phyloP scores from a whole-genome alignment of 2,113 vertebrate species.

The Neofelis nebulosa region DNA sequence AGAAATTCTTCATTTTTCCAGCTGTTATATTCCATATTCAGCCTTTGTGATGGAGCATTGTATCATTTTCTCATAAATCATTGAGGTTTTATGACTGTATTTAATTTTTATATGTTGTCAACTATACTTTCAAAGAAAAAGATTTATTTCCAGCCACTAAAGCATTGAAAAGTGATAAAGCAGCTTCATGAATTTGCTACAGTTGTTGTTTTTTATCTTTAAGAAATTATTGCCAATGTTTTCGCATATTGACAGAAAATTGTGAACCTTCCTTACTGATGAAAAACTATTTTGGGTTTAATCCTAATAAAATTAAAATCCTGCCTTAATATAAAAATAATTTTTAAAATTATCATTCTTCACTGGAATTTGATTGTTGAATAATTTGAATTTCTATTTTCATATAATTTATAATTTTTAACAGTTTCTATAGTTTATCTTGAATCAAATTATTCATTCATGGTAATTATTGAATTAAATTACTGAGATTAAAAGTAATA shows the following conservation, averaged over 20 bases:
- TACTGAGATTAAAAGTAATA: background rate
- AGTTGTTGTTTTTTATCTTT: background rate
- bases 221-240: background rate
- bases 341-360: background rate
- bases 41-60: background rate
- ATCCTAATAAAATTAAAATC: slow-evolving; percentile 29
- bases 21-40: background rate
- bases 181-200: background rate
- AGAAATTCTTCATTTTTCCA: background rate
- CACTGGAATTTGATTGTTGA: background rate
- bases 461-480: background rate
- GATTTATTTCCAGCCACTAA: background rate
- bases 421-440: background rate
- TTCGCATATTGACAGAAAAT: background rate
- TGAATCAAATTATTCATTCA: background rate
- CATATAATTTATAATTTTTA: background rate
- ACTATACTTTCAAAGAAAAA: background rate
- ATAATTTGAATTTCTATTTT: background rate
- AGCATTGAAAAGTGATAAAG: background rate
- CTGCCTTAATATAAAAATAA: background rate
- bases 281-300: background rate
- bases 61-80: background rate
- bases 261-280: background rate
- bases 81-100: background rate
- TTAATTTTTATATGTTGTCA: background rate